Evolutionary conservation across 2,797 vertebrate species (phyloP).

Genomic region (Sandelia bainsii): DNA sequence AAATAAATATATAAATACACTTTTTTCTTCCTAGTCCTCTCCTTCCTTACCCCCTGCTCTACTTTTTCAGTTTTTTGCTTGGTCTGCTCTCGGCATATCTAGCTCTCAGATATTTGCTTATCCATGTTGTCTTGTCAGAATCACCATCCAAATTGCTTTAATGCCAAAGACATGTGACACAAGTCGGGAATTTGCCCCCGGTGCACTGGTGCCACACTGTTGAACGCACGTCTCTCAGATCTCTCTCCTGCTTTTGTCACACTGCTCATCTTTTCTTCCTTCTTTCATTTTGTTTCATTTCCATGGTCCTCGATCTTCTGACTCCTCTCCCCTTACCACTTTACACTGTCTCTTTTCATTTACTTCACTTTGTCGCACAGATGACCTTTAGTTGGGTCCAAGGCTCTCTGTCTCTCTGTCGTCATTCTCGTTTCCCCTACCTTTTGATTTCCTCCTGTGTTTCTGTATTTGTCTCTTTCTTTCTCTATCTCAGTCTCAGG

Average conservation of each 20-base stretch:
- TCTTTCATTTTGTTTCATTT: slow-evolving; percentile 37
- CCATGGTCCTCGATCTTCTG: slow-evolving; percentile 31
- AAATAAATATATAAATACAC: too few species aligned
- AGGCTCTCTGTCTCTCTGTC: neutral
- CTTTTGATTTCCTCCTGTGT: slow-evolving; percentile 12
- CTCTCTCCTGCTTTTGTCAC: slow-evolving; percentile 11
- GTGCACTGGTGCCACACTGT: slow-evolving; percentile 12
- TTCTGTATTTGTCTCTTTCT: slow-evolving; percentile 4
- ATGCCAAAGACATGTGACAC: slow-evolving; percentile 33
- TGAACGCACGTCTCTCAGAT: slow-evolving; percentile 18
- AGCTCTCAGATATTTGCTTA: slow-evolving; percentile 11
- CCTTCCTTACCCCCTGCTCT: neutral
- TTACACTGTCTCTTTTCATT: slow-evolving; percentile 51
- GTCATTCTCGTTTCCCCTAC: slow-evolving; percentile 7
- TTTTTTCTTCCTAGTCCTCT: neutral
- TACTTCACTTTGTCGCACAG: slow-evolving; percentile 43
- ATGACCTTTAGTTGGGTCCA: slow-evolving; percentile 45
- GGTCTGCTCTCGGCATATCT: neutral
- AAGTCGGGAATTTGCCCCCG: slow-evolving; percentile 27
- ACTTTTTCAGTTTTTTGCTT: neutral
- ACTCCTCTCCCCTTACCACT: slow-evolving; percentile 34
- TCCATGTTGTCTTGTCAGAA: slow-evolving; percentile 24
- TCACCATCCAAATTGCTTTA: slow-evolving; percentile 33
- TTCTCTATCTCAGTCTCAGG: slow-evolving; percentile 13
- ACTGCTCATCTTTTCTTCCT: slow-evolving; percentile 9